phyloP scores from a whole-genome alignment of 2,113 vertebrate species.

The Lonchura striata region DNA sequence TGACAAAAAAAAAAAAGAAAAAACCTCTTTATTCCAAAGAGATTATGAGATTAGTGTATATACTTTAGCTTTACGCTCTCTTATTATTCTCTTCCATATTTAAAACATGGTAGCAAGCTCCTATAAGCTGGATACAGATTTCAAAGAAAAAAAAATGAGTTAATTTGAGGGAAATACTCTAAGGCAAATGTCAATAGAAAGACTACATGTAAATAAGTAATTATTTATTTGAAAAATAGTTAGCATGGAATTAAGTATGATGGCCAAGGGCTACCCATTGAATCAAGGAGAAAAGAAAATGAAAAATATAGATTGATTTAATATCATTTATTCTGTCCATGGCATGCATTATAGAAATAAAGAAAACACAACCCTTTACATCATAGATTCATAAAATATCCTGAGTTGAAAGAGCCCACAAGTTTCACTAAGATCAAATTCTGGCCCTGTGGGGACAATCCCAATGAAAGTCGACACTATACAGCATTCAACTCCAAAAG shows the following conservation, averaged over 20 bases:
- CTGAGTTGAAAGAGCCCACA: neutral
- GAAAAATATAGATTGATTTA: neutral
- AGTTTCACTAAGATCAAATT: neutral
- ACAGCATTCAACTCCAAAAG: neutral
- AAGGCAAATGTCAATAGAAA: neutral
- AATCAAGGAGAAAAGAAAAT: neutral
- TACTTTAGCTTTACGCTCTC: neutral
- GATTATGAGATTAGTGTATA: neutral
- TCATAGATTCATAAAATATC: neutral
- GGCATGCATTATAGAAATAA: neutral
- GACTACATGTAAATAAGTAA: neutral
- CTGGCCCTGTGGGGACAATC: neutral
- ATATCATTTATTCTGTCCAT: neutral
- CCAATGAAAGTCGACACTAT: neutral
- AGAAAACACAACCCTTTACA: neutral
- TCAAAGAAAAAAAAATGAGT: neutral
- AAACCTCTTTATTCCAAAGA: neutral
- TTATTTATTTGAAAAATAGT: neutral
- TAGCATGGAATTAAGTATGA: neutral
- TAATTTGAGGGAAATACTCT: neutral
- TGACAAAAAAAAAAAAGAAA: neutral
- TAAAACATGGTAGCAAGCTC: neutral
- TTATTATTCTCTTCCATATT: neutral
- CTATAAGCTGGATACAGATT: neutral
- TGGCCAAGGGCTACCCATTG: neutral